Percentiles rank a stretch among this genome's conserved stretches.
These are phyloP conservation scores for Cavia porcellus DNA, from an alignment of 2,113 vertebrate genomes.

Conservation along the genomic window DNA sequence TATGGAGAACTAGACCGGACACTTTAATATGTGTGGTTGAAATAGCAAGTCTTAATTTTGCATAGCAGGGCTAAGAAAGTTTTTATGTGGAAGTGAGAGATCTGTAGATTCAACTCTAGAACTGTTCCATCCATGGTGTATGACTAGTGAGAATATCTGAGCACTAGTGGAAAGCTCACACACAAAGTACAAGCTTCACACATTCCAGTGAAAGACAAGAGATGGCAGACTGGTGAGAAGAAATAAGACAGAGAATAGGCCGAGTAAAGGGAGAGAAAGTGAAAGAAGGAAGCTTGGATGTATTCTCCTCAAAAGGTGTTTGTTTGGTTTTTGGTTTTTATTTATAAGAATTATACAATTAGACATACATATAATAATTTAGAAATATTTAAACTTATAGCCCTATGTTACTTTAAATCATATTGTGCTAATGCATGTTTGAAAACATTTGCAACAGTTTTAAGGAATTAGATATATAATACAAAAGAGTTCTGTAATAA, in stretches of 20 bases:
- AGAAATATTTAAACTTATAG: neutral
- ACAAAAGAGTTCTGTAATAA: neutral
- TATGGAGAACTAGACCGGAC: neutral
- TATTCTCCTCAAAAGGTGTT: neutral
- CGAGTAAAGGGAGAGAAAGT: neutral
- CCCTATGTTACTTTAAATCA: neutral
- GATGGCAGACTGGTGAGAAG: neutral
- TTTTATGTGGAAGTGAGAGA: neutral
- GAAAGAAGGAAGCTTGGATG: neutral
- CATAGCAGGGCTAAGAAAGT: neutral
- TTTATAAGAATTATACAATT: neutral
- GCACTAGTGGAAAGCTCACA: neutral
- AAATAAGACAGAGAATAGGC: neutral
- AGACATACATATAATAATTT: neutral
- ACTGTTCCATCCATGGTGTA: neutral
- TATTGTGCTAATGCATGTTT: neutral
- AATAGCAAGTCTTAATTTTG: neutral
- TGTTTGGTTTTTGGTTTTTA: neutral
- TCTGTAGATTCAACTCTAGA: neutral
- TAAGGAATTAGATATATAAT: neutral
- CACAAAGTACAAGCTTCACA: accelerated
- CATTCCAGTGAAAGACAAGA: neutral
- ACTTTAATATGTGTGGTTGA: neutral
- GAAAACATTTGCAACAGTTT: neutral
- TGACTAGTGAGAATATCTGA: neutral